These are phyloP conservation scores for Drosophila infuscata DNA, from an alignment of 2,888 invertebrate genomes.

Conservation along the genomic window DNA sequence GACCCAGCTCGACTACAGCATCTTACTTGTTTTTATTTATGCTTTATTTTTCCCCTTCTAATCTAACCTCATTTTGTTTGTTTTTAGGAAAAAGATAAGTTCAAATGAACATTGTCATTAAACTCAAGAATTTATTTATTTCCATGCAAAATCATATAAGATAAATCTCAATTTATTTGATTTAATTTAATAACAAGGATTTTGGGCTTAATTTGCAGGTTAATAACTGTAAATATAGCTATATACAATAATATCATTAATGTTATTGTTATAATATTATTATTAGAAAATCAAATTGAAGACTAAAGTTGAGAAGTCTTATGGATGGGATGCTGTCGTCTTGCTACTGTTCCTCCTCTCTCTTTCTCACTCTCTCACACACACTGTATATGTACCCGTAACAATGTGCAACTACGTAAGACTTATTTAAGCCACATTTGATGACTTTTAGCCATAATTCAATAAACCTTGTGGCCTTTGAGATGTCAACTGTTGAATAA, in stretches of 20 bases:
- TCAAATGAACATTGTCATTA: not conserved
- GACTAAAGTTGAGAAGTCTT: not conserved
- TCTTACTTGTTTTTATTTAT: no score
- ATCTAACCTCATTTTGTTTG: not conserved
- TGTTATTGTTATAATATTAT: not conserved
- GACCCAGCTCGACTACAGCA: no score
- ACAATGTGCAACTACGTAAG: not conserved
- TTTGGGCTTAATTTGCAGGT: not conserved
- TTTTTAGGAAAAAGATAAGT: not conserved
- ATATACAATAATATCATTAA: not conserved
- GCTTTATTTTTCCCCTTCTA: not conserved
- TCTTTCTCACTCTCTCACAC: no score
- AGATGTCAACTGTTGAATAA: slow-evolving; percentile 43
- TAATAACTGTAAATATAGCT: not conserved
- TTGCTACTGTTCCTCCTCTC: not conserved
- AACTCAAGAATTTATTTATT: not conserved
- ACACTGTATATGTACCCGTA: not conserved
- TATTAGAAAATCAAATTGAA: not conserved
- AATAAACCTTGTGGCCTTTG: not conserved
- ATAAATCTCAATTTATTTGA: not conserved
- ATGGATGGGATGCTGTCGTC: not conserved
- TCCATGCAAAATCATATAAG: not conserved
- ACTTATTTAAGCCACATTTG: not conserved
- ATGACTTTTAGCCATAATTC: not conserved
- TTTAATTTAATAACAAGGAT: no score